phyloP scores from a whole-genome alignment of 1,140 invertebrate species.

The Sitodiplosis mosellana region DNA sequence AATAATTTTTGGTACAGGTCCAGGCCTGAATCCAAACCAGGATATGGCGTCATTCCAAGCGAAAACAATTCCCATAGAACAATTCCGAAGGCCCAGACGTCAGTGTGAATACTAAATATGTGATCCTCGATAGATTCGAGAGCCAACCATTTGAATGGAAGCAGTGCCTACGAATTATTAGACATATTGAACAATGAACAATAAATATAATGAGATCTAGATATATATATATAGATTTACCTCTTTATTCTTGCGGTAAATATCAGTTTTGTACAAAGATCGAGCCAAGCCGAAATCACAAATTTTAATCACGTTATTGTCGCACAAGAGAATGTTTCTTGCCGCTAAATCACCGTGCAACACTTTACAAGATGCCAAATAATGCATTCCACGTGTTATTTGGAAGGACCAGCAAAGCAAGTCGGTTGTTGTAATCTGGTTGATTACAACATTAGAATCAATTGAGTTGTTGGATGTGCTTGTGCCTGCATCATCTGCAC shows the following conservation, averaged over 20 bases:
- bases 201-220: too few relatives aligned
- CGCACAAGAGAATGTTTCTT: conserved; percentile 80
- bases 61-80: conserved; percentile 91
- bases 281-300: conserved; percentile 96
- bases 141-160: conserved; percentile 71
- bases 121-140: conserved; percentile 58
- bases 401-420: conserved; percentile 84
- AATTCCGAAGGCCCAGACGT: conserved; percentile 87
- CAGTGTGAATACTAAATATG: conserved; percentile 71
- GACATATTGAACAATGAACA: too few relatives aligned
- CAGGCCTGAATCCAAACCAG: conserved; percentile 53
- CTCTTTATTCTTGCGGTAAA: conserved; percentile 81
- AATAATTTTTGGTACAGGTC: conserved; percentile 53
- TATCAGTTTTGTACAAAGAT: conserved; percentile 75
- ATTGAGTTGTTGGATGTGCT: too few relatives aligned
- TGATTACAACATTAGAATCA: too few relatives aligned
- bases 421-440: conserved; percentile 62
- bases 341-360: conserved; percentile 93
- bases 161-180: conserved; percentile 30
- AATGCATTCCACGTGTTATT: conserved; percentile 90
- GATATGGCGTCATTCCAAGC: conserved; percentile 75
- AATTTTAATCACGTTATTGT: conserved; percentile 80
- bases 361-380: conserved; percentile 68
- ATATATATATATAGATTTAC: conserved; percentile 31
- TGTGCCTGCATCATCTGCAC: too few relatives aligned